Conservation (phyloP, 2,797 vertebrate species). For the Brachyalestes nurse region DNA sequence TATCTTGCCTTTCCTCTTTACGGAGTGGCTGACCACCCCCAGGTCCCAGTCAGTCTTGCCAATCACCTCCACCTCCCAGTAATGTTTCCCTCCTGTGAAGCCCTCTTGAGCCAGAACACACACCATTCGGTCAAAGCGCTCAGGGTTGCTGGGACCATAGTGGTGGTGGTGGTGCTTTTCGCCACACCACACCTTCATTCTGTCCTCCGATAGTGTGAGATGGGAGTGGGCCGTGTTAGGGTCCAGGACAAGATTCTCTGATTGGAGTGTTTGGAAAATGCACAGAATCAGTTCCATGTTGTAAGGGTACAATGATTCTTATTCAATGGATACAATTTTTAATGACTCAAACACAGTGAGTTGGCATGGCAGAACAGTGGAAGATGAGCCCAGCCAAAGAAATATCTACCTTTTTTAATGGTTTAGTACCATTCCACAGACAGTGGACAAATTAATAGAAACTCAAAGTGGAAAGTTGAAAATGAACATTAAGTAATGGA, state of each 20-base stretch:
- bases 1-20: conserved; percentile 78
- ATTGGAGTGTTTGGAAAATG: conserved; percentile 4
- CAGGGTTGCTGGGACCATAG: conserved; percentile 64
- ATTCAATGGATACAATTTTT: neutral
- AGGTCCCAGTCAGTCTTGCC: conserved; percentile 81
- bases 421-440: neutral
- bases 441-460: neutral
- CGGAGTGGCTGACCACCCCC: conserved; percentile 71
- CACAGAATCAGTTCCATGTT: neutral
- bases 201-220: conserved; percentile 77
- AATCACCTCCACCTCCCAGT: conserved; percentile 82
- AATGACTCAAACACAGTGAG: neutral
- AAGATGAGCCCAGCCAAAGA: no score
- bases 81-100: conserved; percentile 77
- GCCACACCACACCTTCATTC: conserved; percentile 75
- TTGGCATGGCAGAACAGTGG: no score
- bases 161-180: conserved; percentile 60
- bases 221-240: conserved; percentile 77
- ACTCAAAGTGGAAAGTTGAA: neutral
- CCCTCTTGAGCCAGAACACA: conserved; percentile 79
- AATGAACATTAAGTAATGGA: neutral
- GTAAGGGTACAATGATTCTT: neutral
- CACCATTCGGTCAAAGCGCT: conserved; percentile 77
- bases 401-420: no score
- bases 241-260: conserved; percentile 83